Conservation (phyloP, 2,888 invertebrate genomes). For the Linnaemya tessellans region DNA sequence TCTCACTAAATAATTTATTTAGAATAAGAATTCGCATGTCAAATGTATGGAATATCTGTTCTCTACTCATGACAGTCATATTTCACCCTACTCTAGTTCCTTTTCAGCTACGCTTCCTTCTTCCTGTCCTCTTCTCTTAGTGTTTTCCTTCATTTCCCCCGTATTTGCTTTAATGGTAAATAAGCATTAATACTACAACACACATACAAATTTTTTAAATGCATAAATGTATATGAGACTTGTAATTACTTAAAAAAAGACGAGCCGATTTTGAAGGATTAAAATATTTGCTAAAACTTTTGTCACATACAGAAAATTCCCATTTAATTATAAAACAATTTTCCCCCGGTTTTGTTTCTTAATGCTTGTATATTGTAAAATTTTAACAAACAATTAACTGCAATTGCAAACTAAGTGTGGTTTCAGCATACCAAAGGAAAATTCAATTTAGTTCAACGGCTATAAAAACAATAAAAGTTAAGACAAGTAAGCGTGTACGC, state of each 20-base stretch:
- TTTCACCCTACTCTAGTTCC: background rate
- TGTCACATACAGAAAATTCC: constrained; percentile 46
- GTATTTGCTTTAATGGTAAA: background rate
- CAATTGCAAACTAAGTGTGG: constrained; percentile 67
- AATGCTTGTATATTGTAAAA: constrained; percentile 16
- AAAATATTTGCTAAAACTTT: constrained; percentile 17
- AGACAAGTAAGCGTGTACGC: constrained; percentile 59
- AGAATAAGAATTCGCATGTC: too few relatives aligned
- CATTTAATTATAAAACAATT: constrained; percentile 54
- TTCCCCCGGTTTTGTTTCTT: background rate
- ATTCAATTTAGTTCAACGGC: constrained; percentile 55
- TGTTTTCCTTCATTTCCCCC: background rate
- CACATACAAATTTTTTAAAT: background rate
- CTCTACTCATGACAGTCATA: too few relatives aligned
- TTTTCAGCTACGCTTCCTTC: background rate
- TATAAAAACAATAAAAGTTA: constrained; percentile 4
- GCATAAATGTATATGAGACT: background rate
- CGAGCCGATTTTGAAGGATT: constrained; percentile 11
- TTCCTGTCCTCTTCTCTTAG: background rate
- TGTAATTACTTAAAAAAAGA: background rate
- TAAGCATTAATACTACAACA: too few relatives aligned
- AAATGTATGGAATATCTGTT: too few relatives aligned
- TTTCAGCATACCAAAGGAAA: constrained; percentile 66
- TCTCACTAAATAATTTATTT: too few relatives aligned
- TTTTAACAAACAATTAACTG: constrained; percentile 66